Evolutionary conservation across 2,888 invertebrate genomes (phyloP).

Genomic region (Ariolimax columbianus): DNA sequence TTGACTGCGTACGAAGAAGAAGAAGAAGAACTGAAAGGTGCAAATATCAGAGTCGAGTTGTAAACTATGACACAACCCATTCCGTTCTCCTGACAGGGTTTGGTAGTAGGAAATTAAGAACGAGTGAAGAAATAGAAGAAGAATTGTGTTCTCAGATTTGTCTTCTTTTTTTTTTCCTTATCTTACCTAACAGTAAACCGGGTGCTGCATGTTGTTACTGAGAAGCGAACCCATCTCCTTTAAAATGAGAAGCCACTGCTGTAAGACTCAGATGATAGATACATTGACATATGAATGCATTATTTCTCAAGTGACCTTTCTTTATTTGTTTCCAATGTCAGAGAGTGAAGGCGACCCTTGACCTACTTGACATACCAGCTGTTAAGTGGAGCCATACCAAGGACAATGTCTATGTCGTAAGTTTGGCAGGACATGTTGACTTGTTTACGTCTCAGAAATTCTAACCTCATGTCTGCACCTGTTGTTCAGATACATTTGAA

Average conservation of each 20-base stretch:
- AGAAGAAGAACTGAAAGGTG: too few species aligned
- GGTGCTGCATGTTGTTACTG: background rate
- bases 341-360: slow-evolving; percentile 37
- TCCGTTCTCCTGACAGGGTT: too few species aligned
- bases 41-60: too few species aligned
- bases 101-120: too few species aligned
- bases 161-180: too few species aligned
- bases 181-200: too few species aligned
- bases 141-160: too few species aligned
- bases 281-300: background rate
- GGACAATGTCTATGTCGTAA: slow-evolving; percentile 37
- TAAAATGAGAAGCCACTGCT: background rate
- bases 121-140: too few species aligned
- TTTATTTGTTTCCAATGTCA: background rate
- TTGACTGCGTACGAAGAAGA: too few species aligned
- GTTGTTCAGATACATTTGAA: background rate
- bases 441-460: background rate
- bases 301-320: background rate
- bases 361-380: slow-evolving; percentile 10
- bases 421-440: background rate
- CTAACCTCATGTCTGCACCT: background rate
- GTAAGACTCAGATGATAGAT: background rate
- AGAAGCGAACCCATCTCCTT: background rate
- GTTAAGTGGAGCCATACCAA: slow-evolving; percentile 35
- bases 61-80: too few species aligned